Evolutionary conservation across 37 sponge, comb jelly and placozoan species (phyloP), one percentile per base, ranked within the genome.

Genomic region (Theonella swinhoei): DNA sequence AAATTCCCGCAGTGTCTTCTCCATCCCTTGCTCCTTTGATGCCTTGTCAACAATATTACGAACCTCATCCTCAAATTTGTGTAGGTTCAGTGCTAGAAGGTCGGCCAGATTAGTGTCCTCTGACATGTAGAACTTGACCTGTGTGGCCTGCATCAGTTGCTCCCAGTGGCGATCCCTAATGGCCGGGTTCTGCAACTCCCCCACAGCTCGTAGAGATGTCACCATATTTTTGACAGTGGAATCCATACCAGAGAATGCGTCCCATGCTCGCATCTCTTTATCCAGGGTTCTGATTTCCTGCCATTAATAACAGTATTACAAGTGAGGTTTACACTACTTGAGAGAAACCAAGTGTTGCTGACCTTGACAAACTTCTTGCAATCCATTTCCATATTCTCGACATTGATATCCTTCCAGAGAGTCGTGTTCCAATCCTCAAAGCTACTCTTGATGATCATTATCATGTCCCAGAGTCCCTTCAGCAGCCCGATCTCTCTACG

Each of bases 31-130:
- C 54, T 98, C 99, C 84, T 98, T 98, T 73, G 87, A 83, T 3
- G 99, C 92, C 85, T 98, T 98, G 93, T 98, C 99, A 20, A 98
- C 99, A 76, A 98, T 98, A 83, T 90, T 90, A 7, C 95, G 81
- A n/a, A 98, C 99, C 70, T 98, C 99, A 77, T 98, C 99, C 68
- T 98, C 99, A 88, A 94, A 98, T 22, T 96, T 94, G 88, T 98
- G 99, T 63, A 98, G 87, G 74, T 98, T 96, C 65, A 98, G 91
- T 3, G 92, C 91, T 32, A 98, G 83, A 64, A 98, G 81, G 65
- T 98, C 99, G 35, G 95, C 92, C 31, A 98, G 89, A 33, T 80
- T 96, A 31, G 99, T 98, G 33, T 89, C 87, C 70, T 96, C 93
- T 23, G 95, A 95, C 99, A 98, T 98, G 40, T 92, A 85, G 76